phyloP scores from a whole-genome alignment of 2,113 vertebrate species.

The Thinocorus orbignyianus region DNA sequence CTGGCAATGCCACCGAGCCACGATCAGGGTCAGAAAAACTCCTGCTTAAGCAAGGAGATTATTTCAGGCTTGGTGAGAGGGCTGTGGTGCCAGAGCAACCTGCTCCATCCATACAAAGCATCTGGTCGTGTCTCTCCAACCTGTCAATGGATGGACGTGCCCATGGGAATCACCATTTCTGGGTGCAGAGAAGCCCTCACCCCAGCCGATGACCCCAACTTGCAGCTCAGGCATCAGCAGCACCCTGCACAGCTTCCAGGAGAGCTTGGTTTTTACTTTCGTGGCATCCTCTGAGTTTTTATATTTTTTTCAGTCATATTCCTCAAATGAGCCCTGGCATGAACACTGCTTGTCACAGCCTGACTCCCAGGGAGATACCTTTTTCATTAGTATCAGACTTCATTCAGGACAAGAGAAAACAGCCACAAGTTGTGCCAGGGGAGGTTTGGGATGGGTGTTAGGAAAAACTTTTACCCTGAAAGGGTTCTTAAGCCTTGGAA shows the following conservation, averaged over 20 bases:
- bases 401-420: background rate
- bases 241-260: background rate
- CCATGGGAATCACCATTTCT: background rate
- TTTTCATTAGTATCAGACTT: background rate
- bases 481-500: too few relatives aligned
- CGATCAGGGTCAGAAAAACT: background rate
- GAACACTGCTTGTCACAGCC: background rate
- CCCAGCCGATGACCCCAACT: background rate
- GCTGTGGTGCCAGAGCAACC: fast-evolving
- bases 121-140: fast-evolving
- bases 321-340: background rate
- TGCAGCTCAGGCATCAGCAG: background rate
- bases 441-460: too few relatives aligned
- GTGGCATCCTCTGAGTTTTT: background rate
- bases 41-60: background rate
- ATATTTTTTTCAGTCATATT: background rate
- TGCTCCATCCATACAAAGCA: fast-evolving
- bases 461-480: too few relatives aligned
- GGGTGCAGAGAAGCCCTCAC: background rate
- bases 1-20: background rate
- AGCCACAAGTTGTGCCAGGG: too few relatives aligned
- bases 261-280: background rate
- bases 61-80: fast-evolving
- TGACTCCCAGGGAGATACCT: background rate
- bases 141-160: too few relatives aligned